Percentiles rank a stretch among this genome's conserved stretches.
Conservation (phyloP, 2,113 vertebrate genomes). For the Agelaius phoeniceus region DNA sequence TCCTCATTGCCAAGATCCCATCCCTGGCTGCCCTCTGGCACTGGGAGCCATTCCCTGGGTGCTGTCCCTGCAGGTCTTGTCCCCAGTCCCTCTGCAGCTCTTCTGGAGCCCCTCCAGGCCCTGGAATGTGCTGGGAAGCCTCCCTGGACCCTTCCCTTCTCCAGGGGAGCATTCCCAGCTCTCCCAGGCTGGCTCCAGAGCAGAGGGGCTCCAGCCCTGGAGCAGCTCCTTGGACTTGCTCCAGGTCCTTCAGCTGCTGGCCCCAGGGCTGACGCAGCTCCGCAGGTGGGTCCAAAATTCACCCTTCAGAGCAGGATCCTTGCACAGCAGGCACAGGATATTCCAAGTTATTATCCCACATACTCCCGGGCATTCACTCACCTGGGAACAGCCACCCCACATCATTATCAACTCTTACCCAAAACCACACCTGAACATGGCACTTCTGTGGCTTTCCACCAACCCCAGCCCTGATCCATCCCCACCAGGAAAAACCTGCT, state of each 20-base stretch:
- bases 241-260: background rate
- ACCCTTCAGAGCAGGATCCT: background rate
- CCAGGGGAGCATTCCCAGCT: fast-evolving
- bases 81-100: background rate
- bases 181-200: background rate
- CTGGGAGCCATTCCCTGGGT: background rate
- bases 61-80: fast-evolving
- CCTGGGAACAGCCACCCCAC: background rate
- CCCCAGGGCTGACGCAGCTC: background rate
- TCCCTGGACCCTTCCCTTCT: background rate
- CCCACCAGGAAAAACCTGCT: background rate
- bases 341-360: fast-evolving
- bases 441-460: background rate
- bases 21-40: background rate
- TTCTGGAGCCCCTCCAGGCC: background rate
- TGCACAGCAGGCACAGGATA: background rate
- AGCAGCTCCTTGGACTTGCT: background rate
- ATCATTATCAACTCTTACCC: fast-evolving
- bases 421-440: fast-evolving
- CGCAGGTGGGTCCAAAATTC: background rate
- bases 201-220: background rate
- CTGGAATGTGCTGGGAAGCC: fast-evolving
- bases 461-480: background rate
- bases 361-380: fast-evolving
- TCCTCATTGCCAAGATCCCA: background rate